Base-by-base conservation (phyloP, 2,888 invertebrate species). In the Sepiola atlantica region DNA sequence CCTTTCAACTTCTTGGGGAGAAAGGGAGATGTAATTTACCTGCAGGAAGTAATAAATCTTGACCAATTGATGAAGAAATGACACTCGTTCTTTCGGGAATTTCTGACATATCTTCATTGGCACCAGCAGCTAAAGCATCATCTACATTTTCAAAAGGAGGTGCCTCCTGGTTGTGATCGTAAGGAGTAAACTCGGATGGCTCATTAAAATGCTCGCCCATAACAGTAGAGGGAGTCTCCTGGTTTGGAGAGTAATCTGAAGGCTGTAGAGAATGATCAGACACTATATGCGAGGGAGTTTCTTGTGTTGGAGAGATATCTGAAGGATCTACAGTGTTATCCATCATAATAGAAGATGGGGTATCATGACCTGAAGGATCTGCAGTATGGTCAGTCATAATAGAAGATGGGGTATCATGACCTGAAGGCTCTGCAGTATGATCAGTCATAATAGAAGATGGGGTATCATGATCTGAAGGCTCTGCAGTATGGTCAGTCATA, bases 351-450 rank as follows among this genome's bases (percentile, higher is more conserved):
- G 77, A 77, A 77, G 8, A 8, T 0, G 28, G 77, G 28, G 77
- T 28, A 28, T 77, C 8, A 45, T 45, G 8, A 16, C 95, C 95
- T 90, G 95, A 95, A 45, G 95, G 95, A 61, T 96, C 95, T 8
- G 95, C 55, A 3, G 95, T 95, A 10, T 96, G 77, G 28, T 77
- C 77, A 2, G 14, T n/a, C 16, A n/a, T 16, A 77, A 12, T n/a
- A 28, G 77, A 77, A 77, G 8, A 8, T 0, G 28, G 77, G n/a
- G 77, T 28, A 28, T 77, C 8, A 45, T 45, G 8, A 16, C 95
- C 95, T 90, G 95, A 95, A 45, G 95, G 95, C 90, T 96, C 95
- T 8, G 95, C 55, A 3, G 95, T 95, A 10, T 96, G 77, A 77
- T 77, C 77, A 2, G 14, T n/a, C 16, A n/a, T 16, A 77, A 12